A percentile compares a stretch with the other conserved stretches of the same genome.
Evolutionary conservation across 2,888 invertebrate genomes (phyloP).

Genomic region (Cyclophora albipunctata): DNA sequence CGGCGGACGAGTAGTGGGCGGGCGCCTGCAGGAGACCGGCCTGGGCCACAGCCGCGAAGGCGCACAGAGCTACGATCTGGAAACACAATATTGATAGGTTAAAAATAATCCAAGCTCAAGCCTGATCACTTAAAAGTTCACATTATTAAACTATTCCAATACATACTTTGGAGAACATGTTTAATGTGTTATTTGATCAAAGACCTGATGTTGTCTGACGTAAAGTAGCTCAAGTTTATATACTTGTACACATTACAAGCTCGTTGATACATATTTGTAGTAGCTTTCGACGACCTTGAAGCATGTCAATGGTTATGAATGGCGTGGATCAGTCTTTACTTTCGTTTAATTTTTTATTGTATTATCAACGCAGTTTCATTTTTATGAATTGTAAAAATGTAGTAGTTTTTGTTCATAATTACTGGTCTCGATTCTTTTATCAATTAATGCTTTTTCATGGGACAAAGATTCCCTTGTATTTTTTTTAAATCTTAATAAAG

Average conservation of each 20-base stretch:
- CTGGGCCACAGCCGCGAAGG: conserved; percentile 30
- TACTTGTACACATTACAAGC: background rate
- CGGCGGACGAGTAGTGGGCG: conserved; percentile 47
- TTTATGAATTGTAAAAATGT: no score
- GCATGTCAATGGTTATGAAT: no score
- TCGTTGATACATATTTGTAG: no score
- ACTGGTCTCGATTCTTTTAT: no score
- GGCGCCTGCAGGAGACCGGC: conserved; percentile 34
- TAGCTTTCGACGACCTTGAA: no score
- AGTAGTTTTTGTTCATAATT: no score
- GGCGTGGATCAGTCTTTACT: no score
- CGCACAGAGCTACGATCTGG: conserved; percentile 40
- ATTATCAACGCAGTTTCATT: no score
- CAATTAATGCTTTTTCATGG: no score
- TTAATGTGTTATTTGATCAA: conserved; percentile 26
- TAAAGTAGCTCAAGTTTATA: conserved; percentile 6
- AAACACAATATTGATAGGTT: conserved; percentile 7
- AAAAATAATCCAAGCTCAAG: background rate
- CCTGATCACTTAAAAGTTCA: background rate
- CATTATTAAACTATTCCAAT: background rate
- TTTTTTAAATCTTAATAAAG: no score
- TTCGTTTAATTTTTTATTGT: no score
- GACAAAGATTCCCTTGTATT: no score
- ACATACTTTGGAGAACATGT: conserved; percentile 54
- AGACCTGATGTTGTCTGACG: conserved; percentile 26